Conservation (phyloP, 1,140 invertebrate species). For the Grapholita molesta region DNA sequence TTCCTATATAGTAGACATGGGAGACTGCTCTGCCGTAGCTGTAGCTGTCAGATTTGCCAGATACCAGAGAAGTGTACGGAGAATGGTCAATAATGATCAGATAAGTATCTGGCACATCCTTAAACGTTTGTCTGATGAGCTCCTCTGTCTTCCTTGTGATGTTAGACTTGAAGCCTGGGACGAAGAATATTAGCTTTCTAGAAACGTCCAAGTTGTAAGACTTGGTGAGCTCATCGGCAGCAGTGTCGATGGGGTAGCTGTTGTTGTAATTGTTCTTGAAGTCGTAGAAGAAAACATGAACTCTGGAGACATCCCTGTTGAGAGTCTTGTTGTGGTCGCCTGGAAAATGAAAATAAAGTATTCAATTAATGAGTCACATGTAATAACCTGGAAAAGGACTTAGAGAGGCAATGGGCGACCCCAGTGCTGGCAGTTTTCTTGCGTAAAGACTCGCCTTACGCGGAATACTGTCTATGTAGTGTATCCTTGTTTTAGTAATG, state of each 20-base stretch:
- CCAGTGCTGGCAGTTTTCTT: too few relatives aligned
- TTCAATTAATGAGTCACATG: conserved; percentile 4
- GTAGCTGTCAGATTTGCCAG: conserved; percentile 53
- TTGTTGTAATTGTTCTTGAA: conserved; percentile 64
- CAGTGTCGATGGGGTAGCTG: conserved; percentile 49
- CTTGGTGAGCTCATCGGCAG: conserved; percentile 38
- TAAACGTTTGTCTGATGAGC: conserved; percentile 53
- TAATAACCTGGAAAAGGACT: background rate
- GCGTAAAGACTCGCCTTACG: too few relatives aligned
- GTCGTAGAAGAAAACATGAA: conserved; percentile 59
- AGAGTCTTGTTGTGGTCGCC: conserved; percentile 58
- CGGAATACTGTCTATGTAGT: too few relatives aligned
- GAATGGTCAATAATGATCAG: conserved; percentile 66
- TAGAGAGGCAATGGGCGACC: too few relatives aligned
- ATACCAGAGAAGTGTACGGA: conserved; percentile 48
- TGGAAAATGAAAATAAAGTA: conserved; percentile 35
- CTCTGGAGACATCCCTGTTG: conserved; percentile 47
- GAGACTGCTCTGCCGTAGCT: conserved; percentile 59
- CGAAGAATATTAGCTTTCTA: conserved; percentile 55
- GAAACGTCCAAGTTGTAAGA: conserved; percentile 53
- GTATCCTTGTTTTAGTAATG: too few relatives aligned
- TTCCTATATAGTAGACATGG: conserved; percentile 50
- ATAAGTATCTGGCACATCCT: conserved; percentile 54
- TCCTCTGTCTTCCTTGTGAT: conserved; percentile 54
- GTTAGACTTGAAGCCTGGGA: conserved; percentile 63